phyloP scores from a whole-genome alignment of 2,797 vertebrate species.

The Loris lydekkerianus region DNA sequence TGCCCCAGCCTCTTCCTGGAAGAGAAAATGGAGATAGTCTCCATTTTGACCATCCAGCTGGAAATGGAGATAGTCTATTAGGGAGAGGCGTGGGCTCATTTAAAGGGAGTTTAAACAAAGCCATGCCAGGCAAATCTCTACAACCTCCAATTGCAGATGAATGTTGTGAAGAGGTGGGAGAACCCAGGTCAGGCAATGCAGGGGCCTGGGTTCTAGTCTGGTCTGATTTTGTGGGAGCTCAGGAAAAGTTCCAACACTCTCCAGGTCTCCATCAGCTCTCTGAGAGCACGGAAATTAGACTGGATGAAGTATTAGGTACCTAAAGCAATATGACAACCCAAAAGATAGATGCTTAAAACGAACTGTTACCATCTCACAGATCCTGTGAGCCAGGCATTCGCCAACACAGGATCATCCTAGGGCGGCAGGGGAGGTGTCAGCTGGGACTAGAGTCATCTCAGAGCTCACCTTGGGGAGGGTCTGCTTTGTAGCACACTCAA shows the following conservation, averaged over 20 bases:
- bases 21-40: no score
- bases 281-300: neutral
- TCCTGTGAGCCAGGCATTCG: neutral
- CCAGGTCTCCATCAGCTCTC: neutral
- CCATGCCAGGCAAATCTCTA: neutral
- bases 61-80: neutral
- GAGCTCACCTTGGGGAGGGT: accelerated
- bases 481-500: neutral
- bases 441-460: neutral
- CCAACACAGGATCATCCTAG: neutral
- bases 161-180: neutral
- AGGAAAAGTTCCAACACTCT: neutral
- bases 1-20: neutral
- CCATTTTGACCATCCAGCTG: no score
- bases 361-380: neutral
- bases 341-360: neutral
- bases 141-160: neutral
- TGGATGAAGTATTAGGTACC: neutral
- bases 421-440: neutral
- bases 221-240: neutral
- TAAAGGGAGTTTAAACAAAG: neutral
- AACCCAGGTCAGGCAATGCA: neutral
- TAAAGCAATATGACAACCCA: neutral
- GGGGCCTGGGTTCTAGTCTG: neutral
- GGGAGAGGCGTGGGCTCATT: neutral